Evolutionary conservation across 2,888 invertebrate genomes (phyloP), one percentile per base, ranked within the genome.

Genomic region (Schrankia costaestrigalis): DNA sequence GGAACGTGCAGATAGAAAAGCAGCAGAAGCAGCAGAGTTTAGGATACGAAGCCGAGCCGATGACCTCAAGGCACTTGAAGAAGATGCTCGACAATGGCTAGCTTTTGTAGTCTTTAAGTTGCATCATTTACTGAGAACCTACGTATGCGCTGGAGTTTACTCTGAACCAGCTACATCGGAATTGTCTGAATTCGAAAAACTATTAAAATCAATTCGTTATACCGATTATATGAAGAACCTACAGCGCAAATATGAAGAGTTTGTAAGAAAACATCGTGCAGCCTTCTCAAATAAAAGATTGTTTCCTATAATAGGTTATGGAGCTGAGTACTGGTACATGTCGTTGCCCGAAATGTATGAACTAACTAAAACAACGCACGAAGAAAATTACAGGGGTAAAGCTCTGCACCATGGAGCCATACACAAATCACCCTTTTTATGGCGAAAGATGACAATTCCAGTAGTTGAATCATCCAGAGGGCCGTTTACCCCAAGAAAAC

Each of bases 321-420:
- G 86, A 3, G 57, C 73, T 11, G 85, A 86, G 43, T 87, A 86
- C 57, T 87, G 87, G 87, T 87, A 87, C 55, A 57, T 87, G 45
- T 84, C 86, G n/a, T 52, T 87, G 24, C 62, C 83, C n/a, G 86
- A 86, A 60, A 83, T 87, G 84, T 86, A 85, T 41, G 79, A 86
- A 41, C 45, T 87, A 35, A 79, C 86, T n/a, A 39, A 42, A n/a
- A 63, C 70, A 2, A 36, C 44, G 1, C 37, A 55, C 1, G 64
- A 13, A 2, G 35, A 41, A 7, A 55, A 78, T 33, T 67, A 63
- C 3, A 61, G 85, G 10, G 73, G 78, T 53, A 43, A 44, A 21
- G 69, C 53, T 3, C 70, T 65, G 3, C 78, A 85, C 52, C 82
- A 78, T 31, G 76, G 81, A 0, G 46, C 62, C 3, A 67, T 71